A percentile compares a stretch with the other conserved stretches of the same genome.
Conservation (phyloP, 2,797 vertebrate species). For the Neosalanx taihuensis region DNA sequence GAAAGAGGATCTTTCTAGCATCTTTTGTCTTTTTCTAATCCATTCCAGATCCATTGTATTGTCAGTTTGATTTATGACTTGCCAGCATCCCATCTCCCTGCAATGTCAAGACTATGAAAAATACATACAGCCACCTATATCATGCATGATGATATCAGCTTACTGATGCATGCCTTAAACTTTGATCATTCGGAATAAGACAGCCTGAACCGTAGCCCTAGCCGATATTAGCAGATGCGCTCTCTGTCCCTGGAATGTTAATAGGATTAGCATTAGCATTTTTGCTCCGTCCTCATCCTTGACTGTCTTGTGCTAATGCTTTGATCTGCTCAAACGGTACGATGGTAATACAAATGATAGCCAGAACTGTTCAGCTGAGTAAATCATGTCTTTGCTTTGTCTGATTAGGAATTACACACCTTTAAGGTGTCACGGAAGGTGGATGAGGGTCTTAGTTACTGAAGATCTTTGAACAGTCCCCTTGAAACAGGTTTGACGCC, state of each 20-base stretch:
- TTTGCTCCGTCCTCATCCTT: constrained; percentile 13
- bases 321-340: constrained; percentile 58
- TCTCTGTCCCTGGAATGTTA: constrained; percentile 63
- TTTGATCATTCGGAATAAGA: constrained; percentile 71
- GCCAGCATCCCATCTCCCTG: constrained; percentile 66
- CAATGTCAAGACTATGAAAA: constrained; percentile 75
- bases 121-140: constrained; percentile 76
- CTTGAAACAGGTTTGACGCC: too few relatives aligned
- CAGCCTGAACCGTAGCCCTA: constrained; percentile 5
- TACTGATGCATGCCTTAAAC: constrained; percentile 68
- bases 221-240: constrained; percentile 59
- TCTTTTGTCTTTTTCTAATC: constrained; percentile 68
- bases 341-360: constrained; percentile 41
- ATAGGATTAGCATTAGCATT: constrained; percentile 70
- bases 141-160: constrained; percentile 74
- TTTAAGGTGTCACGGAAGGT: not conserved
- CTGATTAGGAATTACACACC: not conserved
- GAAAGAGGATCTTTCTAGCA: constrained; percentile 9
- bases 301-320: constrained; percentile 61
- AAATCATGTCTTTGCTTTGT: constrained; percentile 51
- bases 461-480: not conserved
- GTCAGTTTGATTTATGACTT: constrained; percentile 80
- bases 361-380: constrained; percentile 51
- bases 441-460: not conserved
- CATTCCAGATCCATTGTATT: constrained; percentile 75